Evolutionary conservation across 2,113 vertebrate genomes (phyloP).

Genomic region (Coryphaenoides rupestris): DNA sequence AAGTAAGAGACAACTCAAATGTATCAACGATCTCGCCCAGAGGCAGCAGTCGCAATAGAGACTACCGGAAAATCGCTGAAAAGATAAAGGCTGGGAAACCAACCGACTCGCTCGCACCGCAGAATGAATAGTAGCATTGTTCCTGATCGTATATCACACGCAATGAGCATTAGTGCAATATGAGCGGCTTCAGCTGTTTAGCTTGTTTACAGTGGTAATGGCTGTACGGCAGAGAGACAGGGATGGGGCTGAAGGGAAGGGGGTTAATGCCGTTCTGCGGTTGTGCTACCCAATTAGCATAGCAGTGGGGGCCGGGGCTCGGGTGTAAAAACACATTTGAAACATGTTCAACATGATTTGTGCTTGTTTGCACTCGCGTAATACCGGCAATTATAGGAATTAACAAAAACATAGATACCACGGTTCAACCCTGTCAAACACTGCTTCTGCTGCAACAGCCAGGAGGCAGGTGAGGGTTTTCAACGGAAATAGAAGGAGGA

Average conservation of each 20-base stretch:
- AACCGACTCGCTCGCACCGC: constrained; percentile 39
- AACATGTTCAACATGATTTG: constrained; percentile 17
- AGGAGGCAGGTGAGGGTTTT: constrained; percentile 36
- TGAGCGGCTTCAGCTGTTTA: constrained; percentile 41
- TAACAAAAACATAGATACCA: constrained; percentile 17
- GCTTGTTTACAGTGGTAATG: constrained; percentile 25
- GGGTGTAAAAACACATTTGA: constrained; percentile 24
- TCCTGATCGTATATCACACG: constrained; percentile 43
- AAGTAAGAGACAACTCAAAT: constrained; percentile 22
- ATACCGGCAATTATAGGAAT: constrained; percentile 30
- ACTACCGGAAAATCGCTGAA: constrained; percentile 8
- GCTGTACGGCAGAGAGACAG: constrained; percentile 4
- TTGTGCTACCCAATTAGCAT: constrained; percentile 37
- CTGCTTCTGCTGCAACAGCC: constrained; percentile 19
- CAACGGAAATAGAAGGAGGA: constrained; percentile 35
- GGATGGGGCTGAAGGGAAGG: constrained; percentile 8
- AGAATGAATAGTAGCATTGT: constrained; percentile 54
- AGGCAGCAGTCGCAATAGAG: constrained; percentile 5
- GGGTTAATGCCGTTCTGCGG: constrained; percentile 27
- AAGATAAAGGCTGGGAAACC: constrained; percentile 16
- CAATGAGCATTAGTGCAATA: constrained; percentile 34
- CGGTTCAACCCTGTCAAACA: constrained; percentile 13
- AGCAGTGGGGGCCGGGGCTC: constrained; percentile 25
- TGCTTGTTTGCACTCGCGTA: constrained; percentile 10
- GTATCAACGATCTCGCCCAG: constrained; percentile 34